Evolutionary conservation across 2,113 vertebrate genomes (phyloP).

Genomic region (Prolemur simus): DNA sequence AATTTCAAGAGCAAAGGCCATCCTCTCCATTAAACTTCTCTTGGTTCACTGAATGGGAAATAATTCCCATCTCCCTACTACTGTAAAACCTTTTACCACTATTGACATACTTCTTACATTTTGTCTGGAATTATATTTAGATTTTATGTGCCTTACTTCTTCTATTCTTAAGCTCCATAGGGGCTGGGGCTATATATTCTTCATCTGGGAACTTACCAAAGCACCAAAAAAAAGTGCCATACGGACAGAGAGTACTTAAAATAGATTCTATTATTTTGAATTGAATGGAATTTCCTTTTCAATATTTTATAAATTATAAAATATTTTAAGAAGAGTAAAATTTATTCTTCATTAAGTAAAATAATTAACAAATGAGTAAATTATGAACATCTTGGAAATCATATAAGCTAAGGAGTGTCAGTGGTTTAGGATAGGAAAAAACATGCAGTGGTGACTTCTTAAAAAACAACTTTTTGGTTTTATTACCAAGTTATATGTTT

Average conservation of each 20-base stretch:
- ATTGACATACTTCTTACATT: not conserved
- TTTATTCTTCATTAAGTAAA: conserved; percentile 11
- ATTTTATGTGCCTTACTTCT: not conserved
- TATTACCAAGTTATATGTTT: conserved; percentile 6
- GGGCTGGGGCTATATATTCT: not conserved
- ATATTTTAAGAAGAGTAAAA: not conserved
- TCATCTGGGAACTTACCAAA: not conserved
- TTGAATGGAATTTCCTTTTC: not conserved
- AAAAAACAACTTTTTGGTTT: not conserved
- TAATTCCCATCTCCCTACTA: not conserved
- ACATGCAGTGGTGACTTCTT: not conserved
- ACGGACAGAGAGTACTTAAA: not conserved
- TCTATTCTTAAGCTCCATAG: not conserved
- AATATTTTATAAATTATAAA: not conserved
- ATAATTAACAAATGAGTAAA: not conserved
- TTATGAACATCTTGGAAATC: not conserved
- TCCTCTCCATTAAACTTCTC: not conserved
- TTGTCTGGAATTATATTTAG: not conserved
- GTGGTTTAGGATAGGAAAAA: not conserved
- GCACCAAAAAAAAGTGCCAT: not conserved
- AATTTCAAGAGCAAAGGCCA: not conserved
- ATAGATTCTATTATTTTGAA: not conserved
- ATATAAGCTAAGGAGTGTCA: not conserved
- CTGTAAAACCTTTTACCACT: not conserved
- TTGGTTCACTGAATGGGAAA: not conserved